These are phyloP conservation scores for Cephalopachus bancanus DNA, from an alignment of 2,797 vertebrate genomes.

Conservation along the genomic window DNA sequence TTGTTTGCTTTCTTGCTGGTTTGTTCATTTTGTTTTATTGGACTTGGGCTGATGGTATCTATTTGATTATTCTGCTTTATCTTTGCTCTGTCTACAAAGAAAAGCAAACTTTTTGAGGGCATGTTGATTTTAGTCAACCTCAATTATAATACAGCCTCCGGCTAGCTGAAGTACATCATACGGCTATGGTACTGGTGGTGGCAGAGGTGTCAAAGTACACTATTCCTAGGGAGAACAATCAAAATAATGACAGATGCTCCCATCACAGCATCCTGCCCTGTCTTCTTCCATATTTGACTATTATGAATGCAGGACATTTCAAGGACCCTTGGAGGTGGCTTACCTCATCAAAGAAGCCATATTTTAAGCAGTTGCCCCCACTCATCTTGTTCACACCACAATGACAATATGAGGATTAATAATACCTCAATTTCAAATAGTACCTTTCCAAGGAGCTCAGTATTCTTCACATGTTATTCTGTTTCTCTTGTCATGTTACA, in stretches of 20 bases:
- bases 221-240: not conserved
- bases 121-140: conserved; percentile 27
- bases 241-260: conserved; percentile 7
- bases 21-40: conserved; percentile 1
- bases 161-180: not conserved
- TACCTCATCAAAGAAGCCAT: not conserved
- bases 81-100: not conserved
- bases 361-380: not conserved
- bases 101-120: conserved; percentile 34
- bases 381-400: not conserved
- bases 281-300: not conserved
- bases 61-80: conserved; percentile 30
- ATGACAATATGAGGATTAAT: conserved; percentile 23
- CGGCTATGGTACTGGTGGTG: not conserved
- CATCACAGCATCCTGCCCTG: not conserved
- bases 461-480: conserved; percentile 38
- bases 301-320: not conserved
- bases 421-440: conserved; percentile 61
- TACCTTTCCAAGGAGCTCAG: conserved; percentile 52
- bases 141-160: not conserved
- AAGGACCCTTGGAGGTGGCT: not conserved
- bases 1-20: not conserved
- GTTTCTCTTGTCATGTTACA: conserved; percentile 52
- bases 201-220: not conserved
- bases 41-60: not conserved